Base-by-base conservation (phyloP, 2,797 vertebrate species). In the Betta splendens region DNA sequence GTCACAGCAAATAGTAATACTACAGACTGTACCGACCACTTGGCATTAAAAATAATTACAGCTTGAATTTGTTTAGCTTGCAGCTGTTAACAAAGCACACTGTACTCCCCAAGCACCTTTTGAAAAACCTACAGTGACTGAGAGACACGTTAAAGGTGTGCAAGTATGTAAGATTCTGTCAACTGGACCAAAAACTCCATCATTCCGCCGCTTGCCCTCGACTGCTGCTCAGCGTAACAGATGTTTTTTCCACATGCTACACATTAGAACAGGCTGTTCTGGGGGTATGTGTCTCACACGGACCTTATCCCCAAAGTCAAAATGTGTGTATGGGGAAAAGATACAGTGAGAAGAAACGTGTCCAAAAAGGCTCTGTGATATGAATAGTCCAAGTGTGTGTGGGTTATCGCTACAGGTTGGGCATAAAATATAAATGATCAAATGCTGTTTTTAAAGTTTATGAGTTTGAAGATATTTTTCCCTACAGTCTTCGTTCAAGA, bases 161-260 rank as follows among this genome's bases (percentile, higher is more conserved):
- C 20, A 72, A 69, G 42, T 47, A 62, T 65, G 18, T 8, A 60
- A 45, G 36, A 64, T 48, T 45, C 45, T 46, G 50, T 74, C 35
- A 44, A 72, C n/a, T 69, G 49, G 56, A 69, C 5, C 13, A 77
- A 57, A 58, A 65, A 48, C 42, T 54, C 52, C 33, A 71, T 55
- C 42, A 75, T 64, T 71, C 38, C 53, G 28, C 32, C 43, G 3
- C 40, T 33, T 71, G 48, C 43, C 21, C 39, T 36, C 37, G 44
- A 71, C 63, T 48, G 45, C 52, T 58, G 78, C 70, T 81, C 71
- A 64, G 38, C n/a, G 7, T 8, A 81, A 64, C 74, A 83, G 77
- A 85, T 80, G 67, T 31, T 9, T 72, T 74, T 71, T 44, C 72
- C 69, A 85, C 51, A 17, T 80, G 75, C 37, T 49, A 59, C 51